A percentile compares a stretch with the other conserved stretches of the same genome.
Evolutionary conservation across 1,140 invertebrate species (phyloP).

Genomic region (Camponotus vicinus): DNA sequence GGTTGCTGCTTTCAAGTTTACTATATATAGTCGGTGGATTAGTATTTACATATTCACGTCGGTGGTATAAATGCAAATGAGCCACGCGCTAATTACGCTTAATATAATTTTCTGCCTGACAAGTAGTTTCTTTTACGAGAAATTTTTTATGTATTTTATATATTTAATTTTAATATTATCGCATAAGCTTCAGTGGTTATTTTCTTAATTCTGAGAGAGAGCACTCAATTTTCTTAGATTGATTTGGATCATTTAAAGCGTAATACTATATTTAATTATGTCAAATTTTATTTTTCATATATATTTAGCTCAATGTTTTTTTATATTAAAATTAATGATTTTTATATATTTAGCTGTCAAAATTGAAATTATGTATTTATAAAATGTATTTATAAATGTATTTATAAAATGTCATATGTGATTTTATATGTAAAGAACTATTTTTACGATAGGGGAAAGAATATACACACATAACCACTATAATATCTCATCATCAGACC

Average conservation of each 20-base stretch:
- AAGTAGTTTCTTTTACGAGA: not conserved
- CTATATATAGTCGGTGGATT: not conserved
- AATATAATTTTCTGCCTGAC: not conserved
- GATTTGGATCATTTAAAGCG: not conserved
- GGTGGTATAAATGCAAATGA: not conserved
- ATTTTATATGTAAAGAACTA: not conserved
- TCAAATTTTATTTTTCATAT: not conserved
- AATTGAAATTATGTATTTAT: not conserved
- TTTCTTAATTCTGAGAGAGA: not conserved
- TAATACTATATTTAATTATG: not conserved
- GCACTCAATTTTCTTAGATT: not conserved
- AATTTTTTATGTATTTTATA: not conserved
- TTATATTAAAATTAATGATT: not conserved
- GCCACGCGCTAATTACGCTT: not conserved
- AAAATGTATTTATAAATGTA: not conserved
- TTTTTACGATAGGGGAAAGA: not conserved
- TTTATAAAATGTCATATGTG: not conserved
- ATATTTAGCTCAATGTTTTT: not conserved
- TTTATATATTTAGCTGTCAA: not conserved
- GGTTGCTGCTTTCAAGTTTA: not conserved
- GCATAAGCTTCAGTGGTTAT: not conserved
- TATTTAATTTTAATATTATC: not conserved
- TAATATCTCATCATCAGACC: conserved; percentile 20
- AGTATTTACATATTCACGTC: conserved; percentile 12
- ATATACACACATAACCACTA: not conserved